A percentile compares a stretch with the other conserved stretches of the same genome.
Evolutionary conservation across 92 coral and sea anemone species (phyloP).

Genomic region (Porites rus): DNA sequence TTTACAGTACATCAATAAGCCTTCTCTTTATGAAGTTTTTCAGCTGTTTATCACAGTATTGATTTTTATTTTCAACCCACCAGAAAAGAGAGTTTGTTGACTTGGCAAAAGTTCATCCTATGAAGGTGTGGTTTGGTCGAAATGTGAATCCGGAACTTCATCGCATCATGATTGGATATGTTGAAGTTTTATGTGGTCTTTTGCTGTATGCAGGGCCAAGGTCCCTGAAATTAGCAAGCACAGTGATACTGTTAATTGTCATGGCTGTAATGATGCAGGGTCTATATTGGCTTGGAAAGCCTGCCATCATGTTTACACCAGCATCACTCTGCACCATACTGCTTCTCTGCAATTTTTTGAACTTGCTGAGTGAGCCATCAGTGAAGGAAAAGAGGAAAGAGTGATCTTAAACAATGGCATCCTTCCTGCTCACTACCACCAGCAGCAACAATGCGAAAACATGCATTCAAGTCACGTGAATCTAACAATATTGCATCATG

Average conservation of each 20-base stretch:
- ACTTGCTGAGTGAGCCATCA: conserved; percentile 14
- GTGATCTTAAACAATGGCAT: background rate
- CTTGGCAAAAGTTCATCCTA: conserved; percentile 71
- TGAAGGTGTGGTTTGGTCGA: conserved; percentile 67
- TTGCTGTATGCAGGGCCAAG: conserved; percentile 69
- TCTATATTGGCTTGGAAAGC: conserved; percentile 47
- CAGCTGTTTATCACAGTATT: background rate
- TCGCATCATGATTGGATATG: conserved; percentile 67
- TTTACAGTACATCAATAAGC: background rate
- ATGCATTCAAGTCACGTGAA: background rate
- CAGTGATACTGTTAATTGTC: conserved; percentile 50
- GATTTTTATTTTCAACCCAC: background rate
- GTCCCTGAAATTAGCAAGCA: conserved; percentile 55
- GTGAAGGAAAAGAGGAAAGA: conserved; percentile 19
- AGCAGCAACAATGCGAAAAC: background rate
- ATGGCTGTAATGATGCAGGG: conserved; percentile 74
- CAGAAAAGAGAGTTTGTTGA: conserved; percentile 74
- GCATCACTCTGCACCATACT: conserved; percentile 43
- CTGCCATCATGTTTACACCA: conserved; percentile 43
- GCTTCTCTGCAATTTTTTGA: conserved; percentile 18
- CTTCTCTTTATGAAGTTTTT: background rate
- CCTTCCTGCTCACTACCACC: background rate
- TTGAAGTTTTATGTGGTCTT: conserved; percentile 68
- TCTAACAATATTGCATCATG: no score
- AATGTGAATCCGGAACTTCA: conserved; percentile 55